Evolutionary conservation across 35 echinoderm and acorn worm genomes (phyloP).

Genomic region (Amphiura filiformis): DNA sequence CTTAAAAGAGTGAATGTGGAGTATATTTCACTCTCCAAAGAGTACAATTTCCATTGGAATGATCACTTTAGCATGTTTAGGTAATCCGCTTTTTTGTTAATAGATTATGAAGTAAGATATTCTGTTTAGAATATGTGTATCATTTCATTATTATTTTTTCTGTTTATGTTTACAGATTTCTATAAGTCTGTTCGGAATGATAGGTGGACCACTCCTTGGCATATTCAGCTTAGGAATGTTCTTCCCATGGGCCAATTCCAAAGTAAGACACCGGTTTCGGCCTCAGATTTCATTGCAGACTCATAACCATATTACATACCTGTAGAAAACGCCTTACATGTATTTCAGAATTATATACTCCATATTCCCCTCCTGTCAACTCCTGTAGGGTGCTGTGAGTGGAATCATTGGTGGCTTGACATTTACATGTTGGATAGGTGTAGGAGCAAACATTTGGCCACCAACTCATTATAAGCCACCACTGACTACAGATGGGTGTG

Average conservation of each 20-base stretch:
- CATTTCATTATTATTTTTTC: too few species aligned
- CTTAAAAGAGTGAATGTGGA: too few species aligned
- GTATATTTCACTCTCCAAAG: too few species aligned
- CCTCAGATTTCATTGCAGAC: background rate
- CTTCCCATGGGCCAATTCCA: conserved; percentile 82
- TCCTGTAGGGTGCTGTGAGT: conserved; percentile 11
- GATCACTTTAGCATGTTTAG: too few species aligned
- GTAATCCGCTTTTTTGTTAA: too few species aligned
- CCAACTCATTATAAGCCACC: conserved; percentile 35
- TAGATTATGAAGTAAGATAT: too few species aligned
- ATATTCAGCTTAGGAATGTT: conserved; percentile 86
- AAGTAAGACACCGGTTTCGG: conserved; percentile 33
- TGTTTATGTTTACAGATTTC: conserved; percentile 48
- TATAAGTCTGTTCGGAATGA: conserved; percentile 65
- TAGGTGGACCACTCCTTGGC: conserved; percentile 73
- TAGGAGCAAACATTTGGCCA: conserved; percentile 26
- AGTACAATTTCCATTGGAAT: too few species aligned
- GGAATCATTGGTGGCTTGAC: conserved; percentile 1
- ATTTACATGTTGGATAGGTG: conserved; percentile 31
- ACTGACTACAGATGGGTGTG: conserved; percentile 18
- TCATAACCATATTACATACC: too few species aligned
- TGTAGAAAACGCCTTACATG: background rate
- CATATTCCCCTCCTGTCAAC: too few species aligned
- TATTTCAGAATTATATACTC: too few species aligned
- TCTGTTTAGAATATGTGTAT: too few species aligned